Conservation (phyloP, 2,888 invertebrate species). For the Salpingus planirostris region DNA sequence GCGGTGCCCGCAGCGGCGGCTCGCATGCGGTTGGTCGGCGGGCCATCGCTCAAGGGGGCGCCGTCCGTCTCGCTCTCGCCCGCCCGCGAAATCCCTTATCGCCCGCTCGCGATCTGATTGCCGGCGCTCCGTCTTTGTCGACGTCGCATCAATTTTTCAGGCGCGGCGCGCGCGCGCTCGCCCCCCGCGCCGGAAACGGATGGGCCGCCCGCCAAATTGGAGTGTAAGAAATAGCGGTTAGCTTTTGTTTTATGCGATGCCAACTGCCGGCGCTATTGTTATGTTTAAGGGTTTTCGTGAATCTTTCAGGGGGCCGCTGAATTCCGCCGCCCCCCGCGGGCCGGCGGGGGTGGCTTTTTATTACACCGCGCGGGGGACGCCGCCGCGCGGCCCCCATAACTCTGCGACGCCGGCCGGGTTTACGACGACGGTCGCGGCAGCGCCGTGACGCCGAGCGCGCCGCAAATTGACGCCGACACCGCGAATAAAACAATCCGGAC, state of each 20-base stretch:
- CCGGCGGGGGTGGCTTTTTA: constrained; percentile 36
- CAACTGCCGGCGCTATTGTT: constrained; percentile 41
- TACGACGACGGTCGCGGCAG: constrained; percentile 5
- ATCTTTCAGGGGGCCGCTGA: constrained; percentile 33
- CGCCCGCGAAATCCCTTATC: constrained; percentile 29
- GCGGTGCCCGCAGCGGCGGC: constrained; percentile 25
- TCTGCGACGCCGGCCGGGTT: too few species aligned
- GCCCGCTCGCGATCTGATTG: constrained; percentile 36
- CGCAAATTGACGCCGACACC: constrained; percentile 5
- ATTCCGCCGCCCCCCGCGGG: constrained; percentile 22
- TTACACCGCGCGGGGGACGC: constrained; percentile 32
- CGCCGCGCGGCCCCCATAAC: constrained; percentile 6
- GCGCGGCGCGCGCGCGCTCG: constrained; percentile 38
- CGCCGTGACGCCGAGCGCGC: constrained; percentile 4
- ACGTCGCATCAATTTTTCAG: constrained; percentile 45
- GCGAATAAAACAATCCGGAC: too few species aligned
- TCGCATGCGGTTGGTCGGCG: constrained; percentile 38
- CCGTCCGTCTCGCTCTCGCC: constrained; percentile 27
- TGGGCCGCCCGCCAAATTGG: constrained; percentile 43
- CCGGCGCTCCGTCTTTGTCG: constrained; percentile 42
- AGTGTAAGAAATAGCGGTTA: constrained; percentile 44
- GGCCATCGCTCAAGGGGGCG: constrained; percentile 32
- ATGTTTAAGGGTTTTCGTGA: constrained; percentile 38
- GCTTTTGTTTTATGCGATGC: constrained; percentile 43
- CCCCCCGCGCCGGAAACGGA: too few species aligned